Evolutionary conservation across 2,113 vertebrate genomes (phyloP).

Genomic region (Monopterus albus): DNA sequence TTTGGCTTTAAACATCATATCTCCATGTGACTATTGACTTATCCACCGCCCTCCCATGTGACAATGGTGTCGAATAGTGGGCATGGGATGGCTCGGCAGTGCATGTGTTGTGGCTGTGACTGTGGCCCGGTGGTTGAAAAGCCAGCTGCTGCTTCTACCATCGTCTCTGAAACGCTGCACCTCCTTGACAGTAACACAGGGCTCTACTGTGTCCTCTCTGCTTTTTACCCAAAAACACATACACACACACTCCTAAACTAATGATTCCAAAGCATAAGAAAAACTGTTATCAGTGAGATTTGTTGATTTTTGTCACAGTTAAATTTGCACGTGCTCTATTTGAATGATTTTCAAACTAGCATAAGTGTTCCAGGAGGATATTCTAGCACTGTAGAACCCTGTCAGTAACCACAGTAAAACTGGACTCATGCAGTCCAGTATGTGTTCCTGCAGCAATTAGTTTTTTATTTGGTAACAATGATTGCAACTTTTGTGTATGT

Average conservation of each 20-base stretch:
- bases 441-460: neutral
- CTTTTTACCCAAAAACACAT: neutral
- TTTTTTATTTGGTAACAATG: neutral
- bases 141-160: conserved; percentile 75
- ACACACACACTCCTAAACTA: neutral
- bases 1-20: conserved; percentile 40
- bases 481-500: too few relatives aligned
- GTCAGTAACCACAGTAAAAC: neutral
- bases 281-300: neutral
- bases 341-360: neutral
- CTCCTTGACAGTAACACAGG: conserved; percentile 37
- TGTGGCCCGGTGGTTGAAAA: conserved; percentile 71
- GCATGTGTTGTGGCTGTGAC: conserved; percentile 76
- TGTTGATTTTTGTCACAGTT: neutral
- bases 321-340: conserved; percentile 4
- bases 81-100: conserved; percentile 80
- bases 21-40: conserved; percentile 31
- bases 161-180: conserved; percentile 69
- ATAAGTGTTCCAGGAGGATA: conserved; percentile 3
- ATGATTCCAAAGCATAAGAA: neutral
- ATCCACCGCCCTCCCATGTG: conserved; percentile 13
- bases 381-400: neutral
- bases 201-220: conserved; percentile 5
- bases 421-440: neutral
- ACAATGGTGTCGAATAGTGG: conserved; percentile 38